Evolutionary conservation across 2,113 vertebrate genomes (phyloP), one percentile per base, ranked within the genome.

Genomic region (Poecilia latipinna): DNA sequence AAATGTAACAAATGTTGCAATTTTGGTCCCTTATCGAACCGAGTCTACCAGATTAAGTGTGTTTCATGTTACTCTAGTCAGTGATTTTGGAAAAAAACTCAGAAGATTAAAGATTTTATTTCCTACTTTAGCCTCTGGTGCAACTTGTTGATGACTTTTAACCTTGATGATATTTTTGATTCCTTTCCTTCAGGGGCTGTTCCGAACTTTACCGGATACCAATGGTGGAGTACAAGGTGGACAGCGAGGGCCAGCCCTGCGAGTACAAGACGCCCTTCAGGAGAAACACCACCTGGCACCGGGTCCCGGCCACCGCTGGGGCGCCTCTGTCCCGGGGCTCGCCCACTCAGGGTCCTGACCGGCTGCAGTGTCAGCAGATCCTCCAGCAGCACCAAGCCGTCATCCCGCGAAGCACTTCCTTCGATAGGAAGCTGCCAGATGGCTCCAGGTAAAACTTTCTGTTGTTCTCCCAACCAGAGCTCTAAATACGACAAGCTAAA

Each of bases 191-290:
- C 84, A 98, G 98, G 93, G 98, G 97, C 69, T 98, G 97, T 86
- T 98, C 97, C 3, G 98, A 98, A 93, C 96, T 99, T 24, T 98
- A 97, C 92, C 96, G 97, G 74, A 97, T 98, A 78, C 97, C 98
- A 68, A 96, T 99, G 97, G 98, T 99, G 79, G 98, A 99, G 87
- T 99, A 99, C 89, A 99, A 99, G 89, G 95, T 98, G 26, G 97
- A 99, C 95, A 98, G 96, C 0, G 97, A 98, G 92, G 98, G 97
- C 22, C 96, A 96, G 2, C 97, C 97, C 72, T 99, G 98, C 54
- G 98, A 99, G 91, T 98, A 98, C 93, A 99, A 99, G 95, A 98
- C 98, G 5, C 97, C 98, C 72, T 99, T 99, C 94, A 95, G 96
- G 89, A 96, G 96, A 86, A 98, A 98, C 92, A 99, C 97, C 76